Evolutionary conservation across 2,888 invertebrate species (phyloP).

Genomic region (Prosapia bicincta): DNA sequence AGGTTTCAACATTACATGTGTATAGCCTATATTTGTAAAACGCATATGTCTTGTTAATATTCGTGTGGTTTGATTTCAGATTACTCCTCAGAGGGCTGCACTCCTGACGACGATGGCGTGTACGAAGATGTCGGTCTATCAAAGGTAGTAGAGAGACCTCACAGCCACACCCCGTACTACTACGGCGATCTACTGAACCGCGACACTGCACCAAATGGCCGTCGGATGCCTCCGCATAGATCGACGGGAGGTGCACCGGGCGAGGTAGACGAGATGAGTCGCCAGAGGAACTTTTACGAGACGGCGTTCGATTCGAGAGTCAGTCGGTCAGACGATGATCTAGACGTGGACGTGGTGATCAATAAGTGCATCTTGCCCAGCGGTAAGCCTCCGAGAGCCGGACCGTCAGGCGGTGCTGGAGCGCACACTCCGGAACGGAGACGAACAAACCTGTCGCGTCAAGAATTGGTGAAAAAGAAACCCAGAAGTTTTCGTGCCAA

Average conservation of each 20-base stretch:
- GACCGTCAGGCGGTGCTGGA: background rate
- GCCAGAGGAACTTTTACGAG: conserved; percentile 61
- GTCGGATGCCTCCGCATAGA: conserved; percentile 31
- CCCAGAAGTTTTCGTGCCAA: conserved; percentile 3
- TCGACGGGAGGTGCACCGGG: background rate
- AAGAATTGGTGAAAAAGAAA: conserved; percentile 20
- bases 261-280: conserved; percentile 33
- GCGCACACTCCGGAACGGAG: conserved; percentile 8
- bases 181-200: conserved; percentile 33
- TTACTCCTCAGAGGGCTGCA: conserved; percentile 42
- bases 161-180: conserved; percentile 33
- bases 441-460: background rate
- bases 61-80: conserved; percentile 20
- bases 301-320: conserved; percentile 88
- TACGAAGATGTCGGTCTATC: conserved; percentile 45
- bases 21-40: no score
- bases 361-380: conserved; percentile 33
- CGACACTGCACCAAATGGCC: conserved; percentile 10
- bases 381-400: background rate
- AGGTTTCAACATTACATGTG: no score
- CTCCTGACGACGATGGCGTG: conserved; percentile 49
- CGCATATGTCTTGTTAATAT: no score
- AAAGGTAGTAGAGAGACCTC: conserved; percentile 20
- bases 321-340: conserved; percentile 73
- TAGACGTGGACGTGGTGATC: conserved; percentile 63